Base-by-base conservation (phyloP, 2,797 vertebrate genomes). In the Balearica regulorum region DNA sequence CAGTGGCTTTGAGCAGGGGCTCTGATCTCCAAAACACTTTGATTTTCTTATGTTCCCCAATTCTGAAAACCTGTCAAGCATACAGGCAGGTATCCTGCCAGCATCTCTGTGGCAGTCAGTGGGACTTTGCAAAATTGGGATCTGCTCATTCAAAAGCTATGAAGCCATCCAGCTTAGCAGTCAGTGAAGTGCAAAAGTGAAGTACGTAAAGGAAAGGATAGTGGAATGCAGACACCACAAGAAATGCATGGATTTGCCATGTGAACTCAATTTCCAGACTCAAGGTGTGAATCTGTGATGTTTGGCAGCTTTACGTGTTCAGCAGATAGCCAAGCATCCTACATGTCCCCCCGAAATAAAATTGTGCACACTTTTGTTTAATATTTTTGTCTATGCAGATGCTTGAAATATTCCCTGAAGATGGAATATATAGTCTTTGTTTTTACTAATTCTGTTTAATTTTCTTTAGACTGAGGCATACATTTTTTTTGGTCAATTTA, bases 271-370 rank as follows among this genome's bases (percentile, higher is more conserved):
- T 85, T 90, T 90, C 60, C 80, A 93, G 48, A 49, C 57, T 83
- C 65, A 71, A 57, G 70, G 91, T 96, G 62, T 84, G 91, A 89
- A 78, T 90, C 92, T 92, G 76, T 72, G 83, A 71, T 92, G 75
- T 48, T 90, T 96, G 95, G 81, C 89, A 95, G 87, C 57, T 22
- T 49, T 64, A 49, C 26, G 16, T 89, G 83, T 90, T 49, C 68
- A 89, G 51, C 93, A 96, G 85, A 94, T 92, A 93, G 93, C 80
- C 37, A 35, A 69, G 39, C 79, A 51, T 77, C 37, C 20, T 68
- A 69, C 73, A 10, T 0, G 4, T 66, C 57, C 43, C 58, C 20
- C 41, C 1, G 3, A 70, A 89, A 96, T 66, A 55, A 84, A 91
- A 57, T 31, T 61, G 28, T 92, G 66, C 28, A 33, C 4, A 0